Percentiles rank a stretch among this genome's conserved stretches.
Conservation (phyloP, 2,888 invertebrate species). For the Oligia strigilis region DNA sequence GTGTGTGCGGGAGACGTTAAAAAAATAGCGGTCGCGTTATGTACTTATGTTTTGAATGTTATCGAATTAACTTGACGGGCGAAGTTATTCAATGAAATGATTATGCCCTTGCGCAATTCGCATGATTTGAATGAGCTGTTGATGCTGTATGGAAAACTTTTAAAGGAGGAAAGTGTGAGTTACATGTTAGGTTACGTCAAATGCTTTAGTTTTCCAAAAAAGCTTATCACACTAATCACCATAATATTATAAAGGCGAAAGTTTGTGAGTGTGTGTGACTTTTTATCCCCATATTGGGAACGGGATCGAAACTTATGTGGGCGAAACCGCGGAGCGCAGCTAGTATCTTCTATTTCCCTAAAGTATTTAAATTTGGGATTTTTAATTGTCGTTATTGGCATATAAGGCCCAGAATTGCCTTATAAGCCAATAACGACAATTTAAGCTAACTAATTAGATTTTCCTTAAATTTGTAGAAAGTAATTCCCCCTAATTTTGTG, state of each 20-base stretch:
- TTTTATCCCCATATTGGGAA: too few relatives aligned
- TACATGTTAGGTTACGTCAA: too few relatives aligned
- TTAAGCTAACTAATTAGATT: neutral
- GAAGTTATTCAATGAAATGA: slow-evolving; percentile 37
- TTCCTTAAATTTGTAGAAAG: neutral
- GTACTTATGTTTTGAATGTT: slow-evolving; percentile 11
- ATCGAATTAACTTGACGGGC: slow-evolving; percentile 14
- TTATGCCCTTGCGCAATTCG: neutral
- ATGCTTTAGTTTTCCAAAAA: neutral
- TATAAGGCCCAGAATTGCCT: too few relatives aligned
- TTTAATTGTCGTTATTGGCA: too few relatives aligned
- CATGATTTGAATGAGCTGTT: neutral
- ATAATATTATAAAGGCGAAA: too few relatives aligned
- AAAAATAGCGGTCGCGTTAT: slow-evolving; percentile 25
- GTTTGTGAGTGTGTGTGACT: too few relatives aligned
- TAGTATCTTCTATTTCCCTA: neutral
- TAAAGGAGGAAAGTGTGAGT: too few relatives aligned
- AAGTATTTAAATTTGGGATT: too few relatives aligned
- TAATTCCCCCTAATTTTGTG: neutral
- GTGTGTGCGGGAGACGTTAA: slow-evolving; percentile 13
- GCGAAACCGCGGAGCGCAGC: too few relatives aligned
- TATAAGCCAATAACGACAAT: too few relatives aligned
- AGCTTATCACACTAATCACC: neutral
- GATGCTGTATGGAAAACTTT: neutral
- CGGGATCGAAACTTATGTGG: too few relatives aligned